These are phyloP conservation scores for Deilephila elpenor DNA, from an alignment of 2,888 invertebrate genomes.

Conservation along the genomic window DNA sequence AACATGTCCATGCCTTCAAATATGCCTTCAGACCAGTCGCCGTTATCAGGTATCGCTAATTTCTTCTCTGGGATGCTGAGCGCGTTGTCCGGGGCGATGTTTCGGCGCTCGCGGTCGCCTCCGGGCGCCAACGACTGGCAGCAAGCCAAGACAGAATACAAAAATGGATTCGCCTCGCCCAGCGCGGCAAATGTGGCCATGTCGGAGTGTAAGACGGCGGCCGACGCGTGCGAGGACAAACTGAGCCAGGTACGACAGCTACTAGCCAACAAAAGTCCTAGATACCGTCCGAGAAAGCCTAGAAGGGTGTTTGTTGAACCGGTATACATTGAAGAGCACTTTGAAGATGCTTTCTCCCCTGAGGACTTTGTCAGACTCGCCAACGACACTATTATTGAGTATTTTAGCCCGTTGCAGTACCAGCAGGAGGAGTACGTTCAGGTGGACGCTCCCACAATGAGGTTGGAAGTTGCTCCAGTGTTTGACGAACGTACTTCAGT, in stretches of 20 bases:
- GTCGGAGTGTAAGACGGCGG: conserved; percentile 62
- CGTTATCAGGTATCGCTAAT: conserved; percentile 61
- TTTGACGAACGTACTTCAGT: conserved; percentile 46
- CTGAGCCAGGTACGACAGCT: conserved; percentile 63
- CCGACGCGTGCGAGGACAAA: conserved; percentile 68
- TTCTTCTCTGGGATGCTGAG: conserved; percentile 71
- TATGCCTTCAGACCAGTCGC: conserved; percentile 46
- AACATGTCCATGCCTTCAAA: conserved; percentile 26
- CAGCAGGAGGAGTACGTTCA: conserved; percentile 54
- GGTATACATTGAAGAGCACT: conserved; percentile 62
- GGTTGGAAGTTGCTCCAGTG: conserved; percentile 47
- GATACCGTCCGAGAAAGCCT: conserved; percentile 37
- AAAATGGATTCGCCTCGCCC: conserved; percentile 62
- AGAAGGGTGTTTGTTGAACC: conserved; percentile 65
- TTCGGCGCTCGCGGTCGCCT: conserved; percentile 60
- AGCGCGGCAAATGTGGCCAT: conserved; percentile 57
- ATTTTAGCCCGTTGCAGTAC: conserved; percentile 53
- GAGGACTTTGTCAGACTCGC: conserved; percentile 66
- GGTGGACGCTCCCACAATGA: conserved; percentile 56
- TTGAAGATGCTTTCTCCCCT: conserved; percentile 70
- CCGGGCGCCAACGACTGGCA: conserved; percentile 62
- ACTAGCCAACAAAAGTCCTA: conserved; percentile 37
- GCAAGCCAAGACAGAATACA: conserved; percentile 65
- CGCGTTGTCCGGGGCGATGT: conserved; percentile 65
- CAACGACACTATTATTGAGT: conserved; percentile 57